Base-by-base conservation (phyloP, 2,113 vertebrate species). In the Microcebus griseorufus region DNA sequence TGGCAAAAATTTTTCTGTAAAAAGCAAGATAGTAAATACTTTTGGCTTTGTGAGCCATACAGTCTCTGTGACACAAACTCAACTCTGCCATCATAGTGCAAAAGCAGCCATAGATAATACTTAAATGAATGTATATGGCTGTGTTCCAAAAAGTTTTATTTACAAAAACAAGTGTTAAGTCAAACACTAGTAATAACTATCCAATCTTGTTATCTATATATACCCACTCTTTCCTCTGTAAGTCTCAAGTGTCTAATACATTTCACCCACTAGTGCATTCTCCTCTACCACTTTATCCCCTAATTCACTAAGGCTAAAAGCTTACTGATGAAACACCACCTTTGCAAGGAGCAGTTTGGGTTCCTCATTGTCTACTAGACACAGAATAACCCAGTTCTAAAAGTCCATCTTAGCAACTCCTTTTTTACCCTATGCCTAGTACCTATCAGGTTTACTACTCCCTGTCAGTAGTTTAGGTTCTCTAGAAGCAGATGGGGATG, bases 1-100 rank as follows among this genome's bases (percentile, higher is more conserved):
- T 64, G 55, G 29, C 55, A 88, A 88, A 81, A 17, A 37, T 95
- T 48, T 48, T 72, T 80, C 82, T 73, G 32, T 88, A 88, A 95
- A 92, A 60, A 22, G 9, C 42, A 92, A 73, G n/a, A 64, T 64
- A 42, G 11, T 86, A 86, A 91, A 53, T 65, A 94, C 86, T 92
- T 51, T 86, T 55, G 29, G 27, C 29, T 95, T 79, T 92, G 37
- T 67, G 37, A 37, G 55, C 51, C 45, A 87, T 16, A 64, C 4
- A 13, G 45, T 91, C 73, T 95, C 65, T 81, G 70, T 70, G 6
- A 32, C 37, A 32, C 75, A 58, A 82, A 82, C 32, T 95, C 17
- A 82, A 39, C 37, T 88, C 67, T 92, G 42, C 45, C 78, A 65
- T 55, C 55, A 1, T 45, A 75, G 45, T 13, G 34, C 45, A 64